phyloP scores from a whole-genome alignment of 2,888 invertebrate genomes.

The Scaptodrosophila latifasciaeformis region DNA sequence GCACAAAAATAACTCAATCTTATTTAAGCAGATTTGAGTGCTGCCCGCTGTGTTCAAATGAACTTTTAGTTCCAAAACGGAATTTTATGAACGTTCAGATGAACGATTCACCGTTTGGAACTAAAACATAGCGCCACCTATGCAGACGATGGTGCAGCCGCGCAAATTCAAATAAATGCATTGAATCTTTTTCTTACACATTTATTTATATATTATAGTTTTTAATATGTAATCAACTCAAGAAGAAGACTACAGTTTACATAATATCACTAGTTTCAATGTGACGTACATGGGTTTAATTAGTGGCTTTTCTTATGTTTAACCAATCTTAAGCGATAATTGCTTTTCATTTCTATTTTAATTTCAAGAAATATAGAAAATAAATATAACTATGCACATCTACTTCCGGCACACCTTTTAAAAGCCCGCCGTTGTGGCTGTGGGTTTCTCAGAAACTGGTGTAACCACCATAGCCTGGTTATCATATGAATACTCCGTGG shows the following conservation, averaged over 20 bases:
- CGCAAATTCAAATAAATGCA: too few species aligned
- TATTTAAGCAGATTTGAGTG: too few species aligned
- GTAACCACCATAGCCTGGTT: slow-evolving; percentile 85
- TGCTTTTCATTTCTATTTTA: slow-evolving; percentile 14
- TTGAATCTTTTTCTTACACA: too few species aligned
- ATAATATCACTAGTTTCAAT: slow-evolving; percentile 59
- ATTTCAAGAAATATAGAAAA: slow-evolving; percentile 5
- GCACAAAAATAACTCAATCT: too few species aligned
- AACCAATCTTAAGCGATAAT: too few species aligned
- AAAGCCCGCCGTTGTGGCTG: slow-evolving; percentile 39
- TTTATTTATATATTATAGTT: too few species aligned
- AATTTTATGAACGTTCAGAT: too few species aligned
- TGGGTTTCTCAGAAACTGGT: slow-evolving; percentile 72
- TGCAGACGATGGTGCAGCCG: background rate
- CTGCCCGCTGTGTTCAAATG: too few species aligned
- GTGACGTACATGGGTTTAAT: slow-evolving; percentile 55
- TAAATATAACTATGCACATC: background rate
- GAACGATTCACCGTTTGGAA: too few species aligned
- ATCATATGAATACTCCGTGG: slow-evolving; percentile 85
- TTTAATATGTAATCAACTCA: slow-evolving; percentile 9
- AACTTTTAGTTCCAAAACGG: too few species aligned
- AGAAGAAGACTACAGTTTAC: slow-evolving; percentile 7
- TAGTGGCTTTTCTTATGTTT: background rate
- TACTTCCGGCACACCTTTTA: slow-evolving; percentile 23
- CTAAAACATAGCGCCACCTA: background rate